phyloP scores from a whole-genome alignment of 2,113 vertebrate genomes.

The Epinephelus cyanopodus region DNA sequence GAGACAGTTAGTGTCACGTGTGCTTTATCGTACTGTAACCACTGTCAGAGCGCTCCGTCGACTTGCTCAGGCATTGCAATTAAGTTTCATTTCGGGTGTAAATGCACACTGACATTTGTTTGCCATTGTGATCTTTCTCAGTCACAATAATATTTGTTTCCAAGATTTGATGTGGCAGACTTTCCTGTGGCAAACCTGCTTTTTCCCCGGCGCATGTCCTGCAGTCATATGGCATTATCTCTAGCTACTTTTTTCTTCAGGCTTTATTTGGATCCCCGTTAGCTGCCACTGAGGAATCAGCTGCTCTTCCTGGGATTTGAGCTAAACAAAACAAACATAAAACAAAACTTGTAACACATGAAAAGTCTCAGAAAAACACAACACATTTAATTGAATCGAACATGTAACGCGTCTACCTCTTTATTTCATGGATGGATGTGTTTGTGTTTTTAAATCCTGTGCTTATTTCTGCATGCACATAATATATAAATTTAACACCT shows the following conservation, averaged over 20 bases:
- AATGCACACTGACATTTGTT: constrained; percentile 61
- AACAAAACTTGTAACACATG: too few relatives aligned
- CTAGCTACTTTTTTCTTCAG: not conserved
- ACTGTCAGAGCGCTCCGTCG: constrained; percentile 39
- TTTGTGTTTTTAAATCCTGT: not conserved
- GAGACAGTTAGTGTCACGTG: constrained; percentile 23
- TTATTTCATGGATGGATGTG: not conserved
- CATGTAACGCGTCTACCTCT: too few relatives aligned
- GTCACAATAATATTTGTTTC: constrained; percentile 37
- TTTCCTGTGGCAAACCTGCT: constrained; percentile 7
- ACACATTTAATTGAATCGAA: too few relatives aligned
- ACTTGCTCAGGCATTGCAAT: constrained; percentile 40
- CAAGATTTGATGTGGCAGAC: constrained; percentile 34
- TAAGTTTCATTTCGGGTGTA: constrained; percentile 53
- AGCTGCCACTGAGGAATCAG: too few relatives aligned
- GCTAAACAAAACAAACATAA: too few relatives aligned
- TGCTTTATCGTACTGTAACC: constrained; percentile 35
- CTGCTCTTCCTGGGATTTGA: too few relatives aligned
- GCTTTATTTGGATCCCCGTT: too few relatives aligned
- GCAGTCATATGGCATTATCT: constrained; percentile 11
- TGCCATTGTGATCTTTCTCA: constrained; percentile 49
- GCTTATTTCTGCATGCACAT: not conserved
- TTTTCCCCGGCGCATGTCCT: not conserved
- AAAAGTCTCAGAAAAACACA: too few relatives aligned
- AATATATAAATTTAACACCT: not conserved